Evolutionary conservation across 2,797 vertebrate genomes (phyloP).

Genomic region (Acropternis orthonyx): DNA sequence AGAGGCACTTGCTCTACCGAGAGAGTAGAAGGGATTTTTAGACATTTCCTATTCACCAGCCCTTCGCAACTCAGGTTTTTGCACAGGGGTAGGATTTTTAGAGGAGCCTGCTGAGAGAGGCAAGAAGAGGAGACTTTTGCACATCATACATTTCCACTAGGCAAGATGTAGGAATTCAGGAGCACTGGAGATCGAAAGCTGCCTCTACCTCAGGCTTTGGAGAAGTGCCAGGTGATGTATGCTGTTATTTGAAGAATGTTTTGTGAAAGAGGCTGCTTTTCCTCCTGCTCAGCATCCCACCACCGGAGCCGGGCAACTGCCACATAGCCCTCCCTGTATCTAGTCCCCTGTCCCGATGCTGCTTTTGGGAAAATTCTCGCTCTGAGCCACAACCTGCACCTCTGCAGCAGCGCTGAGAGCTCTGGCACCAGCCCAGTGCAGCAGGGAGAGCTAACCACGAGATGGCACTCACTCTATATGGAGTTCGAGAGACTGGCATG

Average conservation of each 20-base stretch:
- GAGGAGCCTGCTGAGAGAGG: neutral
- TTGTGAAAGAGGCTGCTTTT: neutral
- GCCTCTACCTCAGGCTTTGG: neutral
- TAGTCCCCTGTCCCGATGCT: rapidly evolving
- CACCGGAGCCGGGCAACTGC: neutral
- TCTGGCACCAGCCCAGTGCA: neutral
- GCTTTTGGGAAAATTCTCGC: rapidly evolving
- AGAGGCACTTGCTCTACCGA: neutral
- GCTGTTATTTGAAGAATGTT: neutral
- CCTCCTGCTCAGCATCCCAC: neutral
- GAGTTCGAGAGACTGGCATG: rapidly evolving
- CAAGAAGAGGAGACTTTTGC: neutral
- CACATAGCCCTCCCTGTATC: rapidly evolving
- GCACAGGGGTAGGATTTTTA: neutral
- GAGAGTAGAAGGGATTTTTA: neutral
- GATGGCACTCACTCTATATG: neutral
- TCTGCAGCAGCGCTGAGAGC: neutral
- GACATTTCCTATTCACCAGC: neutral
- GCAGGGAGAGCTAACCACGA: neutral
- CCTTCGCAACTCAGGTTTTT: neutral
- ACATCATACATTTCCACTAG: neutral
- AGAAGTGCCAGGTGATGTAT: neutral
- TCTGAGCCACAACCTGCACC: neutral
- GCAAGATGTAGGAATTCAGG: neutral
- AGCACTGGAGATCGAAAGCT: neutral